Percentiles rank a stretch among this genome's conserved stretches.
Conservation (phyloP, 2,113 vertebrate genomes). For the Lagenorhynchus albirostris region DNA sequence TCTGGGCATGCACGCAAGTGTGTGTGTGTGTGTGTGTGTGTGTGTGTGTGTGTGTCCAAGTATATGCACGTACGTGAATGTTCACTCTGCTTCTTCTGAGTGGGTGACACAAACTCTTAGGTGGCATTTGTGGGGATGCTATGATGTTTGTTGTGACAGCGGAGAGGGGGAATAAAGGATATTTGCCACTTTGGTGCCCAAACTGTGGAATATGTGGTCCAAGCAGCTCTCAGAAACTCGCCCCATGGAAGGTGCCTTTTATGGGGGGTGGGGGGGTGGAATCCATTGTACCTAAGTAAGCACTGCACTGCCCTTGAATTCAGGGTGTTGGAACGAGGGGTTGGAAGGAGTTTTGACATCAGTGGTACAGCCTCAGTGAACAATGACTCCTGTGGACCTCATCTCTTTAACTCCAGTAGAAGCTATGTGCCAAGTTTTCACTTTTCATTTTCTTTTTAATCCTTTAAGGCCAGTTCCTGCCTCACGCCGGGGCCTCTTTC, state of each 20-base stretch:
- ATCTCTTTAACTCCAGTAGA: not conserved
- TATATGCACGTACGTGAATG: not conserved
- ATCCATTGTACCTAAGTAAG: not conserved
- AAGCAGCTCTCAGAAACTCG: not conserved
- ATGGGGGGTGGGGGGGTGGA: not conserved
- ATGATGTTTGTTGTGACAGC: slow-evolving; percentile 19
- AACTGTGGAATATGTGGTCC: slow-evolving; percentile 34
- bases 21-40: not conserved
- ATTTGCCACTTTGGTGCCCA: slow-evolving; percentile 46
- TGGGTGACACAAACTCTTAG: slow-evolving; percentile 39
- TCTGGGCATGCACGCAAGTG: not conserved
- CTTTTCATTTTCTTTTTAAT: slow-evolving; percentile 10
- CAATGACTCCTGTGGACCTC: not conserved
- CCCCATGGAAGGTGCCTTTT: not conserved
- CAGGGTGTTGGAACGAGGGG: not conserved
- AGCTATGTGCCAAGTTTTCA: not conserved
- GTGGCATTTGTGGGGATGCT: slow-evolving; percentile 50
- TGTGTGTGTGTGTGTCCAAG: not conserved
- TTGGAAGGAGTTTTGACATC: not conserved
- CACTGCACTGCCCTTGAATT: not conserved
- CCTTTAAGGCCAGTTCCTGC: not conserved
- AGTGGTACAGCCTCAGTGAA: not conserved
- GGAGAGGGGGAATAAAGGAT: slow-evolving; percentile 52
- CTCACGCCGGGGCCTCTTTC: not conserved
- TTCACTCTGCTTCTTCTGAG: not conserved